Evolutionary conservation across 2,888 invertebrate species (phyloP).

Genomic region (Eremobia ochroleuca): DNA sequence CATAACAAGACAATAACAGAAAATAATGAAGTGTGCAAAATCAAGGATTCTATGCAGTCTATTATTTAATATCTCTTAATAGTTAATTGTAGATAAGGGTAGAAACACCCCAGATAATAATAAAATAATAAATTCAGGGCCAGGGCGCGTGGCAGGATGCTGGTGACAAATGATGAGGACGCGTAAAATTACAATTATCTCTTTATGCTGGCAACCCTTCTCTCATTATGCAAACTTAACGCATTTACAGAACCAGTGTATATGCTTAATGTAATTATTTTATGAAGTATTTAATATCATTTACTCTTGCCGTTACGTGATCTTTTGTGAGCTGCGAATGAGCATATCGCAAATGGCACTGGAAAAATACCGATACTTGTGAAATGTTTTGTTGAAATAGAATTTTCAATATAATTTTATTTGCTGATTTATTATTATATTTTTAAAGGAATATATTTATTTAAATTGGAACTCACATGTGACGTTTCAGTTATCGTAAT

Average conservation of each 20-base stretch:
- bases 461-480: constrained; percentile 48
- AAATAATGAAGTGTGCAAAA: constrained; percentile 64
- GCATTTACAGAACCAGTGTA: constrained; percentile 74
- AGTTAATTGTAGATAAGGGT: constrained; percentile 85
- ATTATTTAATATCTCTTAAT: constrained; percentile 82
- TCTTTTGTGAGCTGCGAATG: constrained; percentile 50
- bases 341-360: constrained; percentile 47
- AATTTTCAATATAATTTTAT: constrained; percentile 29
- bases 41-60: constrained; percentile 62
- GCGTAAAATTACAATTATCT: constrained; percentile 90
- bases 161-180: constrained; percentile 89
- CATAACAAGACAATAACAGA: constrained; percentile 16
- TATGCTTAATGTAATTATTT: constrained; percentile 63
- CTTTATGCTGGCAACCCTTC: constrained; percentile 84
- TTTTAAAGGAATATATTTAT: neutral
- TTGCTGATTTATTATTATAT: constrained; percentile 31
- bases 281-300: constrained; percentile 42
- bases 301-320: constrained; percentile 53
- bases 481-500: constrained; percentile 62
- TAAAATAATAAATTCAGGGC: constrained; percentile 86
- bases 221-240: constrained; percentile 87
- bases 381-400: constrained; percentile 39
- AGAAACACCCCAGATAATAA: constrained; percentile 82
- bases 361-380: constrained; percentile 30
- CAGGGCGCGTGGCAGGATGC: constrained; percentile 89